A percentile compares a stretch with the other conserved stretches of the same genome.
phyloP scores from a whole-genome alignment of 2,113 vertebrate species.

The Enhydra lutris region DNA sequence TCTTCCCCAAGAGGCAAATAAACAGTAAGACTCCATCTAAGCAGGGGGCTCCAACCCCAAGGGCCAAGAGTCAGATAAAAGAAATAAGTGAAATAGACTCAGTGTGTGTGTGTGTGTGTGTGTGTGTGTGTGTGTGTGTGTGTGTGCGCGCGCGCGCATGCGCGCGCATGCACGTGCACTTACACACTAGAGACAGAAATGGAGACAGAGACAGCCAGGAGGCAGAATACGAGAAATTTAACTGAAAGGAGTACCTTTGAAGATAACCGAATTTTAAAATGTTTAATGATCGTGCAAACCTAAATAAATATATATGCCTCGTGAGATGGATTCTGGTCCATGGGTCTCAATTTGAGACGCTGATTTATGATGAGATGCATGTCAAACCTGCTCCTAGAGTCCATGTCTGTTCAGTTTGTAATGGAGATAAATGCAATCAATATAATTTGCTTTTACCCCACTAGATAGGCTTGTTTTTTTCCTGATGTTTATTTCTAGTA shows the following conservation, averaged over 20 bases:
- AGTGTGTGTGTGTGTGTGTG: neutral
- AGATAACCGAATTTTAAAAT: neutral
- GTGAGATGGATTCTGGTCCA: neutral
- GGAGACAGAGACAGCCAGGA: neutral
- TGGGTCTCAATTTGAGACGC: neutral
- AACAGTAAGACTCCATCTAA: neutral
- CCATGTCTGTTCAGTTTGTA: neutral
- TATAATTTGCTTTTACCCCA: neutral
- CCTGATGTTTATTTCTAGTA: slow-evolving; percentile 13
- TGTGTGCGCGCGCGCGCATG: too few species aligned
- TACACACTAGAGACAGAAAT: neutral
- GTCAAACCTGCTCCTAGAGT: neutral
- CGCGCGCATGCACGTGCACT: too few species aligned
- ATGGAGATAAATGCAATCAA: neutral
- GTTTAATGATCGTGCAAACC: neutral
- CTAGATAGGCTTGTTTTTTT: neutral
- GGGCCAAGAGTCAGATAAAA: neutral
- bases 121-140: too few species aligned
- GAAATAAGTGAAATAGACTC: neutral
- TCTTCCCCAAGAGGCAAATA: neutral
- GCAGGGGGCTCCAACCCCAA: neutral
- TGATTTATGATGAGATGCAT: neutral
- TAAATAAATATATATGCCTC: neutral
- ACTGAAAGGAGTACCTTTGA: neutral
- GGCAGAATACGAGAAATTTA: neutral